phyloP scores from a whole-genome alignment of 2,888 invertebrate genomes.

The Morpho deidamia region DNA sequence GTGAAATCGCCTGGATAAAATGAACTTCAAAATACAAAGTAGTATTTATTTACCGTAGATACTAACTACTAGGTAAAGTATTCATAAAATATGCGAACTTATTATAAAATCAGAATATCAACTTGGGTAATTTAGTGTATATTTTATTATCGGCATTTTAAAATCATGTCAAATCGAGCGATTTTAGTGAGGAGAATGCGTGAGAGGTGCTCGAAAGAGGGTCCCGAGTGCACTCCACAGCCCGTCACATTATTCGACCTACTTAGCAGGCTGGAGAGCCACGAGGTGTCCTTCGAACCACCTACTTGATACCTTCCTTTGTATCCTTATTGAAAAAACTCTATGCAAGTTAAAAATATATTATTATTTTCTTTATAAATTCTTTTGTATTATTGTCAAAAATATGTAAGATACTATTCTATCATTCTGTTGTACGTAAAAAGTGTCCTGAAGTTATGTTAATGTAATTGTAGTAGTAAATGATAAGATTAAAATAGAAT shows the following conservation, averaged over 20 bases:
- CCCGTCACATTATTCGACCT: conserved; percentile 74
- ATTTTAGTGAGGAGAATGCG: conserved; percentile 64
- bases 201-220: conserved; percentile 53
- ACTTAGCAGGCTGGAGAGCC: conserved; percentile 56
- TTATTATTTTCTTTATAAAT: conserved; percentile 11
- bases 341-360: conserved; percentile 12
- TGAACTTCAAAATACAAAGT: no score
- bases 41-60: no score
- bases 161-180: conserved; percentile 77
- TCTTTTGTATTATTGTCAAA: background rate
- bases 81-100: background rate
- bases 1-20: no score
- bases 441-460: no score
- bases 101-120: background rate
- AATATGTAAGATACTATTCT: no score
- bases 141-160: conserved; percentile 66
- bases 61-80: background rate
- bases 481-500: no score
- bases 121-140: conserved; percentile 10
- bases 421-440: no score
- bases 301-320: conserved; percentile 28
- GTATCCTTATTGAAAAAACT: conserved; percentile 28
- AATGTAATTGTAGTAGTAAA: no score
- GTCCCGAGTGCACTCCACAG: conserved; percentile 58
- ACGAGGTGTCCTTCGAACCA: conserved; percentile 50